Evolutionary conservation across 2,888 invertebrate genomes (phyloP).

Genomic region (Ganaspis brasiliensis): DNA sequence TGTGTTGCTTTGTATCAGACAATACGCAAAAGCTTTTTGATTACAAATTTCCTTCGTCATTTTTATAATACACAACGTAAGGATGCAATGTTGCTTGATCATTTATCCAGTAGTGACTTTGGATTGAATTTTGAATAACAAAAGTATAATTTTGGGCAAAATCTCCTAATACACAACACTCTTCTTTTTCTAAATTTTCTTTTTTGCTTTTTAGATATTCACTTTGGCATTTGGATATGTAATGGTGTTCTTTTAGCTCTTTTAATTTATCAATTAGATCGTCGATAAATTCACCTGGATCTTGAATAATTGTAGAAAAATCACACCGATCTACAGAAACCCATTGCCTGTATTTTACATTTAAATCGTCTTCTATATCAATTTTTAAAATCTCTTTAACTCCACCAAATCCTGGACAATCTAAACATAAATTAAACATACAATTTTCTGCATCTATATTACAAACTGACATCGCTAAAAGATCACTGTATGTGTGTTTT

Average conservation of each 20-base stretch:
- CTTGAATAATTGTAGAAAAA: background rate
- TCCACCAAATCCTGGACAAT: too few relatives aligned
- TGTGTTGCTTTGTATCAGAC: too few relatives aligned
- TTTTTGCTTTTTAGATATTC: background rate
- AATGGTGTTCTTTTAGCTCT: background rate
- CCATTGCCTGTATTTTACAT: too few relatives aligned
- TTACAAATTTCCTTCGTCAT: too few relatives aligned
- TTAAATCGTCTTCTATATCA: too few relatives aligned
- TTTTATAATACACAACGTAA: too few relatives aligned
- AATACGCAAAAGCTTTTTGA: background rate
- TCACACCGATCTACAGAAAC: background rate
- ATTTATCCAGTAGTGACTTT: background rate
- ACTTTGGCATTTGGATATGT: background rate
- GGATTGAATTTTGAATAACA: background rate
- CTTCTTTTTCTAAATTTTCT: background rate
- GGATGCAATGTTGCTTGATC: too few relatives aligned
- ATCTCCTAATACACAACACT: background rate
- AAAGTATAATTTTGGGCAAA: background rate
- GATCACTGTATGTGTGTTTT: too few relatives aligned
- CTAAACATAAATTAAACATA: too few relatives aligned
- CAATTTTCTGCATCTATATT: too few relatives aligned
- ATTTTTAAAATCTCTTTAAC: too few relatives aligned
- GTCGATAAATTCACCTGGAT: background rate
- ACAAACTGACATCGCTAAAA: too few relatives aligned
- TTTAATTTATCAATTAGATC: background rate